Evolutionary conservation across 2,888 invertebrate genomes (phyloP).

Genomic region (Ceramica pisi): DNA sequence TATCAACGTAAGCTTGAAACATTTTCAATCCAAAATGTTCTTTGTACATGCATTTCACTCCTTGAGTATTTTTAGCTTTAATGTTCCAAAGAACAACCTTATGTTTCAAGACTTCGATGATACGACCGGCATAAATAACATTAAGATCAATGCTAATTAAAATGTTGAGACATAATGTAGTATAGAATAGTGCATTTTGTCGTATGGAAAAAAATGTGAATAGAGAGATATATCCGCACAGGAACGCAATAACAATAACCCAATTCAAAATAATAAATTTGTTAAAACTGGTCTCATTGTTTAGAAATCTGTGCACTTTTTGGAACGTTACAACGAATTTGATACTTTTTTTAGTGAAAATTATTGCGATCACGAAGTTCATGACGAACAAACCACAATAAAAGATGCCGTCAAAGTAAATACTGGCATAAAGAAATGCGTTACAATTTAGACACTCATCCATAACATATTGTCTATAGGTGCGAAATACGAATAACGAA

Average conservation of each 20-base stretch:
- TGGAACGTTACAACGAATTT: constrained; percentile 38
- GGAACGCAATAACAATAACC: neutral
- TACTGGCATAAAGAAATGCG: neutral
- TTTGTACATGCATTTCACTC: neutral
- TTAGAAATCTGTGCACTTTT: constrained; percentile 27
- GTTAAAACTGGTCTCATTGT: neutral
- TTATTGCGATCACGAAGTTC: constrained; percentile 9
- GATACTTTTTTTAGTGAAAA: constrained; percentile 22
- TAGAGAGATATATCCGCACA: neutral
- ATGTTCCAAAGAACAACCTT: constrained; percentile 36
- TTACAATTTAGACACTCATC: neutral
- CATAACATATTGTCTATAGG: neutral
- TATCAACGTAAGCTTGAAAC: constrained; percentile 19
- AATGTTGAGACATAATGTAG: neutral
- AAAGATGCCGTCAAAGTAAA: constrained; percentile 11
- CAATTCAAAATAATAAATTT: constrained; percentile 9
- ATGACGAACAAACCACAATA: constrained; percentile 15
- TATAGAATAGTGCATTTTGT: neutral
- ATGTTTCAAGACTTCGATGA: constrained; percentile 17
- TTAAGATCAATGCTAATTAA: constrained; percentile 31
- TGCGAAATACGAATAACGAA: neutral
- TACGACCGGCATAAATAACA: constrained; percentile 24
- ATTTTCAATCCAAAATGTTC: neutral
- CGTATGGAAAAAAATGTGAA: neutral
- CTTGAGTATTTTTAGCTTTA: neutral